These are phyloP conservation scores for Caenorhabditis becei DNA, from an alignment of 2,888 invertebrate species.

Conservation along the genomic window DNA sequence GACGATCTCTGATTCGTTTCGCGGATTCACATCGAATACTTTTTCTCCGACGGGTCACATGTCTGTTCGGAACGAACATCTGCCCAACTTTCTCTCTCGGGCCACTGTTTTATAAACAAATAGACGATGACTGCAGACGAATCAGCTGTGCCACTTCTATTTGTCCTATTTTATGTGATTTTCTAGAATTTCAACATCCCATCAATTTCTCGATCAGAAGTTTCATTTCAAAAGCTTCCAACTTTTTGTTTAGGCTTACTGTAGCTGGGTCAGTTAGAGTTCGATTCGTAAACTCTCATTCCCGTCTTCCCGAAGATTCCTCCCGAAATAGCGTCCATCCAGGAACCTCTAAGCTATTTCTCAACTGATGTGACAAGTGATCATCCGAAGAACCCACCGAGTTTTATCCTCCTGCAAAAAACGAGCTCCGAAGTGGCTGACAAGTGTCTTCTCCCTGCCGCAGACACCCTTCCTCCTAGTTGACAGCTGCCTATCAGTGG, in stretches of 20 bases:
- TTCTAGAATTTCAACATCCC: too few species aligned
- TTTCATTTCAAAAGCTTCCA: too few species aligned
- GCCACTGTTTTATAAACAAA: constrained; percentile 1
- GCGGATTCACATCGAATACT: neutral
- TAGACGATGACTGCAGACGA: neutral
- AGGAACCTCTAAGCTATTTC: too few species aligned
- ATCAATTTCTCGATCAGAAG: too few species aligned
- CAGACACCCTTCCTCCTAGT: constrained; percentile 27
- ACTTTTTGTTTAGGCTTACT: too few species aligned
- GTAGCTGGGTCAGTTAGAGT: too few species aligned
- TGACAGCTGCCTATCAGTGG: constrained; percentile 25
- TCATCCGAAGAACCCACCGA: neutral
- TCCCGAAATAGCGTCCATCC: too few species aligned
- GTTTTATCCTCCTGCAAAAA: neutral
- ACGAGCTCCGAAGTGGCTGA: constrained; percentile 18
- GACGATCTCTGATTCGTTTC: constrained; percentile 39
- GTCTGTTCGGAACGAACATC: constrained; percentile 8
- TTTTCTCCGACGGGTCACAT: constrained; percentile 14
- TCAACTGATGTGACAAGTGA: too few species aligned
- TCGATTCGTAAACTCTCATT: too few species aligned
- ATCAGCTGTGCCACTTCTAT: too few species aligned
- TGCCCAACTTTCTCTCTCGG: neutral
- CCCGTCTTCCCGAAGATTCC: too few species aligned
- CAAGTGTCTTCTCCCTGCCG: constrained; percentile 26
- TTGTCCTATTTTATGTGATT: too few species aligned